Base-by-base conservation (phyloP, 1,140 invertebrate species). In the Zaprionus vittiger region DNA sequence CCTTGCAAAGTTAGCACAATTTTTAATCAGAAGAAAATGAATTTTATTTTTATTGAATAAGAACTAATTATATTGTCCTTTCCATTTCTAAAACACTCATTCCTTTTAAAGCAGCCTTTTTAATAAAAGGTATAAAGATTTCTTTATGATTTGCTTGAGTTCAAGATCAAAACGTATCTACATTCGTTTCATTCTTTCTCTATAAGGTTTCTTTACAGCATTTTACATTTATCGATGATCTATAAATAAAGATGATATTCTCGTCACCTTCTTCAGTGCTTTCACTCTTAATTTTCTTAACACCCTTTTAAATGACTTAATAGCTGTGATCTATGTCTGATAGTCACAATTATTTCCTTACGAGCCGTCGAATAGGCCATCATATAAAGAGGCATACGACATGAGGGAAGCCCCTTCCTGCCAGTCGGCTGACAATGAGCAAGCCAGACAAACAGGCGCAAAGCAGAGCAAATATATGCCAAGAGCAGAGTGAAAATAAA, bases 401-500 rank as follows among this genome's bases (percentile, higher is more conserved):
- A 38, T 60, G 63, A 54, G 44, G 63, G 70, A 41, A 28, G 24
- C 31, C 31, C 31, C 31, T 34, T 34, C 0, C 9, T 34, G 7
- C 24, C 11, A 17, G n/a, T 31, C 26, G 15, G 38, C 12, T 37
- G 22, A 65, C 56, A 59, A 37, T 26, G 24, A 15, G 26, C 12
- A 49, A 34, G 28, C 66, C 59, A 61, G 56, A 28, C 57, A 37
- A 12, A 55, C 22, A 38, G 34, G 26, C 24, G 37, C 67, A 65
- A 64, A 20, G 26, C 49, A 38, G 34, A 56, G 44, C 12, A n/a
- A 65, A 47, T 47, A 47, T 47, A 47, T 47, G n/a, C n/a, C 41
- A 47, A 1, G n/a, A 61, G 15, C 38, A 62, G 66, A 65, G 24
- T 60, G 41, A 83, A 78, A 87, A 72, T 77, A 83, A 84, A 84